phyloP scores from a whole-genome alignment of 2,888 invertebrate species.

The Volucella inanis region DNA sequence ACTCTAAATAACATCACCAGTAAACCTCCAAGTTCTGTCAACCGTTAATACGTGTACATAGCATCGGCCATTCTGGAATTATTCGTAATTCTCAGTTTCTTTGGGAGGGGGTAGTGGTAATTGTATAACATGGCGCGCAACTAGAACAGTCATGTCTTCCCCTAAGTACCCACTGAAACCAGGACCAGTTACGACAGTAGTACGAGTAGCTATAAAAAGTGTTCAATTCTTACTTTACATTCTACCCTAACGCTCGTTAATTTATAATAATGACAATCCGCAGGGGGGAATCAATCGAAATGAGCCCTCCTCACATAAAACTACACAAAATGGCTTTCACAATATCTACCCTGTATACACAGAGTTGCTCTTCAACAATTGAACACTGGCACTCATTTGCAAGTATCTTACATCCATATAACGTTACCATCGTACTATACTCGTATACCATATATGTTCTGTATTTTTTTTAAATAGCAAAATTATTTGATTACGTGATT shows the following conservation, averaged over 20 bases:
- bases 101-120: constrained; percentile 55
- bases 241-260: constrained; percentile 57
- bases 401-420: not conserved
- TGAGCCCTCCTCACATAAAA: constrained; percentile 49
- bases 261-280: constrained; percentile 46
- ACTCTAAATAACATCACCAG: constrained; percentile 35
- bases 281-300: constrained; percentile 37
- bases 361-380: constrained; percentile 18
- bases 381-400: constrained; percentile 35
- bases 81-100: constrained; percentile 33
- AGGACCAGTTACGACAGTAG: constrained; percentile 25
- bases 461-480: constrained; percentile 53
- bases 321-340: constrained; percentile 57
- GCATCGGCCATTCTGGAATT: constrained; percentile 35
- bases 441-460: not conserved
- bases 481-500: constrained; percentile 70
- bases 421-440: no score
- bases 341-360: constrained; percentile 15
- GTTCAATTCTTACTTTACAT: not conserved
- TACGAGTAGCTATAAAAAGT: constrained; percentile 17
- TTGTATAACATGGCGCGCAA: constrained; percentile 68
- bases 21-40: constrained; percentile 30
- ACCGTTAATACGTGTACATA: not conserved
- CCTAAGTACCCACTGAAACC: constrained; percentile 52
- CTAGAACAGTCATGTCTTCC: constrained; percentile 30